A percentile compares a stretch with the other conserved stretches of the same genome.
phyloP scores from a whole-genome alignment of 2,888 invertebrate species.

The Agriopis aurantiaria region DNA sequence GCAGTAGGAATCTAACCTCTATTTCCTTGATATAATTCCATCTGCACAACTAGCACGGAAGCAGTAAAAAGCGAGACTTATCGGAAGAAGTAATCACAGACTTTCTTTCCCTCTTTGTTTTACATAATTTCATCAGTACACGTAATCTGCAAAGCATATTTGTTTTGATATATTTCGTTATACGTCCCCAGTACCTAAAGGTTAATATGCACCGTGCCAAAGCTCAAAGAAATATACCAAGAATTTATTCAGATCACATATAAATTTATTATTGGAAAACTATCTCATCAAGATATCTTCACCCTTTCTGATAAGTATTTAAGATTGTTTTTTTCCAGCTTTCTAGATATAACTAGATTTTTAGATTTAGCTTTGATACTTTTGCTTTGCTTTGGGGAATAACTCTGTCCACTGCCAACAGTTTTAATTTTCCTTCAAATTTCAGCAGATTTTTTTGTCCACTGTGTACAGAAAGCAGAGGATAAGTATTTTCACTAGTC shows the following conservation, averaged over 20 bases:
- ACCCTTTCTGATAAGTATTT: too few relatives aligned
- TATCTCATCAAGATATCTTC: background rate
- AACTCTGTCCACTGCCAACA: too few relatives aligned
- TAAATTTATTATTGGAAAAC: background rate
- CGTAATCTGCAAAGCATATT: conserved; percentile 30
- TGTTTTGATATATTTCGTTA: conserved; percentile 43
- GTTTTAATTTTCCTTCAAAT: too few relatives aligned
- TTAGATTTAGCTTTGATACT: too few relatives aligned
- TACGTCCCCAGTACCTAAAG: conserved; percentile 26
- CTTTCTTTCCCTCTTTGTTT: conserved; percentile 8
- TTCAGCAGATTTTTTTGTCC: too few relatives aligned
- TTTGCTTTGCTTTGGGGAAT: too few relatives aligned
- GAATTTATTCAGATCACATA: too few relatives aligned
- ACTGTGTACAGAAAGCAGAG: too few relatives aligned
- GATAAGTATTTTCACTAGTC: too few relatives aligned
- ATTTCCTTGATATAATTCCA: background rate
- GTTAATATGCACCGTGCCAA: conserved; percentile 1
- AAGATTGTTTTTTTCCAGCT: too few relatives aligned
- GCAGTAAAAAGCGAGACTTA: conserved; percentile 2
- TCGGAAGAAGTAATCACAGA: conserved; percentile 14
- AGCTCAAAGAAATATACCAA: background rate
- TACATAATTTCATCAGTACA: conserved; percentile 29
- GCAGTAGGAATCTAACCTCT: background rate
- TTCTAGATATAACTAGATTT: too few relatives aligned
- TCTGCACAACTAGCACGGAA: too few relatives aligned